phyloP scores from a whole-genome alignment of 2,888 invertebrate species.

The Platerodrilus igneus region DNA sequence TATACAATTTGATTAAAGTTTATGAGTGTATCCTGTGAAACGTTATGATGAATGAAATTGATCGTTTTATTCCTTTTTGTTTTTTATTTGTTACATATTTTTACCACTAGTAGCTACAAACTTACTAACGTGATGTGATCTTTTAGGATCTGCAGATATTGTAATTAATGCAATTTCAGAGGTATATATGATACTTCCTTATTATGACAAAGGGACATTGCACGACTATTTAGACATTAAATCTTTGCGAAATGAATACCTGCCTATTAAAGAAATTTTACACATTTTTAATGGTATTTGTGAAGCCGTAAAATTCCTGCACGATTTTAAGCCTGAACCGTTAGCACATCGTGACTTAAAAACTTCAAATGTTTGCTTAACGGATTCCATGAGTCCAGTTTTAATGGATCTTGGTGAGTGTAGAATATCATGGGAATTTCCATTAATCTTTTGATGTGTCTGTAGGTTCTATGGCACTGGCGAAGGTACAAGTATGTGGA shows the following conservation, averaged over 20 bases:
- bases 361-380: constrained; percentile 76
- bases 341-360: constrained; percentile 82
- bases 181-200: constrained; percentile 70
- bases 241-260: constrained; percentile 54
- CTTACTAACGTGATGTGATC: no score
- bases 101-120: background rate
- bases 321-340: constrained; percentile 66
- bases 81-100: background rate
- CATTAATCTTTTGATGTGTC: constrained; percentile 8
- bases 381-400: constrained; percentile 65
- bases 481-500: constrained; percentile 61
- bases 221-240: constrained; percentile 63
- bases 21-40: no score
- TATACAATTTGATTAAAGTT: no score
- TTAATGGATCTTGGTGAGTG: constrained; percentile 77
- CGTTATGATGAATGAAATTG: no score
- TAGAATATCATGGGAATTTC: background rate
- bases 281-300: constrained; percentile 69
- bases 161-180: constrained; percentile 65
- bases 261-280: constrained; percentile 62
- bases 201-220: constrained; percentile 72
- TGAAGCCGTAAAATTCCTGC: constrained; percentile 69
- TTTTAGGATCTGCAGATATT: constrained; percentile 56
- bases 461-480: constrained; percentile 62
- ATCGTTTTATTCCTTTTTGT: no score